Percentiles rank a stretch among this genome's conserved stretches.
Conservation (phyloP, 2,888 invertebrate species). For the Plagodis dolabraria region DNA sequence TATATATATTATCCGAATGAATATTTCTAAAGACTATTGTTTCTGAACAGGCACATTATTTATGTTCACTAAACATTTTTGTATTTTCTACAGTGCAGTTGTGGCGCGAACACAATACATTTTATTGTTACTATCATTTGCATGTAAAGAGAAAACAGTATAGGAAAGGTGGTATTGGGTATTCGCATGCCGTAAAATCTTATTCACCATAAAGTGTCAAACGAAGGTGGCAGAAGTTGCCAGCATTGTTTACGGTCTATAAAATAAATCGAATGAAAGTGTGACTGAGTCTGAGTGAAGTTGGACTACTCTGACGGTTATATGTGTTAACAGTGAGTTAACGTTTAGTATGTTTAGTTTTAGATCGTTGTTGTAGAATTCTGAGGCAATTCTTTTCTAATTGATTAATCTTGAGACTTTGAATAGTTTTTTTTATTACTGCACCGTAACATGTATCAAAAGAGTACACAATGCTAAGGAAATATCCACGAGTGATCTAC, state of each 20-base stretch:
- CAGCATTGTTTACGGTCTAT: conserved; percentile 78
- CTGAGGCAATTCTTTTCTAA: not conserved
- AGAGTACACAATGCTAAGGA: too few species aligned
- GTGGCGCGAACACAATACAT: conserved; percentile 52
- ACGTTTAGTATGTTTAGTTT: conserved; percentile 1
- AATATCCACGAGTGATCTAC: too few species aligned
- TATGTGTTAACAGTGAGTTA: conserved; percentile 11
- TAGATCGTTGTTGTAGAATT: not conserved
- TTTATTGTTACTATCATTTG: conserved; percentile 63
- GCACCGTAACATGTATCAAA: not conserved
- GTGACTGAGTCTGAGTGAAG: conserved; percentile 49
- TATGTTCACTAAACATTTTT: conserved; percentile 50
- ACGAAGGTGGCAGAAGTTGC: conserved; percentile 69
- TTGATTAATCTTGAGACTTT: not conserved
- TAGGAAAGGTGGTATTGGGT: conserved; percentile 61
- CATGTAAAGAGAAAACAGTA: conserved; percentile 67
- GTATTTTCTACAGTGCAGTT: conserved; percentile 49
- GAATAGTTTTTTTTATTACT: not conserved
- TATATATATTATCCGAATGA: conserved; percentile 13
- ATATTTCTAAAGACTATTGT: conserved; percentile 34
- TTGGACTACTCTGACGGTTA: not conserved
- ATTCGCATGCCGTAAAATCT: conserved; percentile 72
- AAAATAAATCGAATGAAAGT: conserved; percentile 76
- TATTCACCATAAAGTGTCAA: conserved; percentile 75
- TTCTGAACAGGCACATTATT: conserved; percentile 40